Evolutionary conservation across 1,140 invertebrate species (phyloP).

Genomic region (Drosophila equinoxialis): DNA sequence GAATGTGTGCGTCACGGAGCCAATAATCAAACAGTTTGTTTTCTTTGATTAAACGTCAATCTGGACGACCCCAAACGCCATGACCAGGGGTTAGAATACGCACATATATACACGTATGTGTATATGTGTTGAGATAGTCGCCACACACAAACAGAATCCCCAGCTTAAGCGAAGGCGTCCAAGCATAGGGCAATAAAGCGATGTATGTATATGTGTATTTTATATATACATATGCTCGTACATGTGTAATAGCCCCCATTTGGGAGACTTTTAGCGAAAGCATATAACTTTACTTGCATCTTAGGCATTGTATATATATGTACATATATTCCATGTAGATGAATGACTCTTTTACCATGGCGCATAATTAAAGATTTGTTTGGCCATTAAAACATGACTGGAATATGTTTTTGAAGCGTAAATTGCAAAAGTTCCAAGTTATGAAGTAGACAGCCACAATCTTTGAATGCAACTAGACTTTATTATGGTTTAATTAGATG

Average conservation of each 20-base stretch:
- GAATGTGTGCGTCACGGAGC: conserved; percentile 24
- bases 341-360: conserved; percentile 5
- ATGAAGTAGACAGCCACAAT: conserved; percentile 4
- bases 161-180: neutral
- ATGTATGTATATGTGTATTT: no score
- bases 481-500: neutral
- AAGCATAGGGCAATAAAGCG: conserved; percentile 15
- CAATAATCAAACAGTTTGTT: conserved; percentile 35
- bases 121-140: neutral
- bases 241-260: conserved; percentile 13
- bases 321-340: neutral
- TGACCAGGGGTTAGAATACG: conserved; percentile 6
- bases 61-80: conserved; percentile 9
- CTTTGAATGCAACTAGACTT: conserved; percentile 11
- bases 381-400: conserved; percentile 23
- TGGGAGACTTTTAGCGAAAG: neutral
- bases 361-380: conserved; percentile 29
- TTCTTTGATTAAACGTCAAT: conserved; percentile 34
- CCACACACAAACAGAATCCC: neutral
- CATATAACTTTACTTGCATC: conserved; percentile 14
- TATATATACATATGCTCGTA: neutral
- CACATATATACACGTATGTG: neutral
- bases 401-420: conserved; percentile 16
- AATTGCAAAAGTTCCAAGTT: conserved; percentile 16
- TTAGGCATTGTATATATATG: neutral